Evolutionary conservation across 1,140 invertebrate species (phyloP).

Genomic region (Hylaeus anthracinus): DNA sequence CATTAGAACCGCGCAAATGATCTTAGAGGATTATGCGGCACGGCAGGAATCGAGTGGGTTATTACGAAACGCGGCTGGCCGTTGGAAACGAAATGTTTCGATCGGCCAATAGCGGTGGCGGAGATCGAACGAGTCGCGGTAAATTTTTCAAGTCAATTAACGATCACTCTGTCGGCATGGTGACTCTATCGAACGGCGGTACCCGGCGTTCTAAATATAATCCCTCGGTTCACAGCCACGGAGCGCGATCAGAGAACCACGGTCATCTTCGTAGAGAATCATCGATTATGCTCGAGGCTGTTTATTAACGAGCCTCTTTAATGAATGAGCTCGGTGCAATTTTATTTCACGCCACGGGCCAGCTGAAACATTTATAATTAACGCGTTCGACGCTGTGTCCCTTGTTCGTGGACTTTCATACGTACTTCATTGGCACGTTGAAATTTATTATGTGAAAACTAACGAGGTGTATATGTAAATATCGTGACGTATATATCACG

Average conservation of each 20-base stretch:
- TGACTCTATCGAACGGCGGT: slow-evolving; percentile 51
- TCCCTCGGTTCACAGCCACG: slow-evolving; percentile 48
- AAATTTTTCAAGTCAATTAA: slow-evolving; percentile 55
- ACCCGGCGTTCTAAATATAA: slow-evolving; percentile 56
- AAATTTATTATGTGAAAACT: too few species aligned
- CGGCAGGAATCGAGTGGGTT: slow-evolving; percentile 23
- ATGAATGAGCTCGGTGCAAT: slow-evolving; percentile 24
- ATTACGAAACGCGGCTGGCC: slow-evolving; percentile 20
- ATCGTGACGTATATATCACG: too few species aligned
- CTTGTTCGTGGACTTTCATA: too few species aligned
- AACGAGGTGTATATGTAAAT: too few species aligned
- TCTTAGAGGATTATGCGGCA: slow-evolving; percentile 34
- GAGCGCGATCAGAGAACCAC: slow-evolving; percentile 3
- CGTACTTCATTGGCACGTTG: too few species aligned
- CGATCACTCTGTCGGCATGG: slow-evolving; percentile 48
- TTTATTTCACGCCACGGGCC: background rate
- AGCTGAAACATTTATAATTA: background rate
- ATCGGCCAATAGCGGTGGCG: background rate
- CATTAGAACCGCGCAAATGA: slow-evolving; percentile 5
- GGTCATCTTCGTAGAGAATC: slow-evolving; percentile 16
- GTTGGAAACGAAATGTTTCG: background rate
- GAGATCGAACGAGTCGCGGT: background rate
- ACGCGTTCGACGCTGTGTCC: too few species aligned
- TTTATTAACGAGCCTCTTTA: slow-evolving; percentile 22
- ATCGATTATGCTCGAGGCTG: slow-evolving; percentile 18